These are phyloP conservation scores for Tretioscincus oriximinensis DNA, from an alignment of 2,113 vertebrate species.

Conservation along the genomic window DNA sequence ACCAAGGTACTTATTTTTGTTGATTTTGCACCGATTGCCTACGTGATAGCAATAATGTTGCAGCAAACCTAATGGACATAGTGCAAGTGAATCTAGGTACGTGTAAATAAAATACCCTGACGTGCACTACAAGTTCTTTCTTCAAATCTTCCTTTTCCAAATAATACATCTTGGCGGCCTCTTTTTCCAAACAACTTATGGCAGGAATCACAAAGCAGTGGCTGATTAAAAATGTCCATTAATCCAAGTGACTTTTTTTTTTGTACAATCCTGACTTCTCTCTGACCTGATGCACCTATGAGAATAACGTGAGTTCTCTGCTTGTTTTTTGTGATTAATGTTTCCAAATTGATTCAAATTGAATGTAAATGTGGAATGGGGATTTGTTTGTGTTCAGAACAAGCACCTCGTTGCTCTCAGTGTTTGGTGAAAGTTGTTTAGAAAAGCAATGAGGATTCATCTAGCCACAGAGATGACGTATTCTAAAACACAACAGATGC, in stretches of 20 bases:
- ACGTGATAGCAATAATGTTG: too few species aligned
- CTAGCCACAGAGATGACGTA: not conserved
- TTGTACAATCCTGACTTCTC: not conserved
- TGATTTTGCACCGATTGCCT: too few species aligned
- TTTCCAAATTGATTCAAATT: not conserved
- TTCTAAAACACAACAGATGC: slow-evolving; percentile 10
- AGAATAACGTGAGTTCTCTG: slow-evolving; percentile 6
- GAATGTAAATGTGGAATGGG: not conserved
- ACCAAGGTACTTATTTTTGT: too few species aligned
- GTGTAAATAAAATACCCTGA: not conserved
- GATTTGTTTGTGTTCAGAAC: not conserved
- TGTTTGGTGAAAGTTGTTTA: not conserved
- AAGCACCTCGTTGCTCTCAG: not conserved
- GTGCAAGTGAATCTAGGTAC: not conserved
- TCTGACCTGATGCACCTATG: not conserved
- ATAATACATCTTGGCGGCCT: not conserved
- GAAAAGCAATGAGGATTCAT: not conserved
- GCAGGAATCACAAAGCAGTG: not conserved
- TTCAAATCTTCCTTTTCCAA: not conserved
- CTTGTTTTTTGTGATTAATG: slow-evolving; percentile 15
- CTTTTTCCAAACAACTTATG: not conserved
- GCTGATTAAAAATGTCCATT: slow-evolving; percentile 11
- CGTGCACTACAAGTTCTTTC: not conserved
- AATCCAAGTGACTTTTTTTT: not conserved
- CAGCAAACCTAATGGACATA: too few species aligned